Evolutionary conservation across 2,797 vertebrate genomes (phyloP), one percentile per base, ranked within the genome.

Genomic region (Thamnophis elegans): DNA sequence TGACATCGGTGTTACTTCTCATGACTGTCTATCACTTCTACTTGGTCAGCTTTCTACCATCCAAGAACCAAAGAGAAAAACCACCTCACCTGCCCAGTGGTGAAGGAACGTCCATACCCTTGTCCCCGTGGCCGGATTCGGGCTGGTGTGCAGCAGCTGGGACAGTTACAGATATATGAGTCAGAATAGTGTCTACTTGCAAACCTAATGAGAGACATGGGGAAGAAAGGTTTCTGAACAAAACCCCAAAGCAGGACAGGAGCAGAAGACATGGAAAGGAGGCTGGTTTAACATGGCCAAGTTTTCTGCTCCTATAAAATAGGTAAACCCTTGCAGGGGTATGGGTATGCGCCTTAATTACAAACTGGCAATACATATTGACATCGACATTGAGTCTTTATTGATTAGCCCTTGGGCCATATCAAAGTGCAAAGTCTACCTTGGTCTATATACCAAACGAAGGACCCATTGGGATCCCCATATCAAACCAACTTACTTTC

Each of bases 61-160:
- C 42, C 89, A 88, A 54, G 8, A 28, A 51, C 28, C 0, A 14
- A 59, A 60, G 42, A 85, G 62, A 28, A 53, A 93, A 93, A 82
- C 32, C 86, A 53, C 16, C 82, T 94, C 98, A 99, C 99, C 99
- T 99, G 99, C 94, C 99, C 98, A 13, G 98, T 99, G 98, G 99
- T 99, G 97, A 99, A 98, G 95, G 99, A 99, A 54, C 99, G 99
- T 89, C 98, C 99, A 91, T 99, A 99, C 97, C 98, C 98, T 92
- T 98, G 97, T 94, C 99, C 98, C 96, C 98, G 98, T 73, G 98
- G 96, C 92, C 99, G 98, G 96, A 98, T 98, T 98, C 99, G 99
- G n/a, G 99, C 98, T 91, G 98, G 97, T 20, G 98, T 98, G 96
- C 98, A 98, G 97, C 98, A 98, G 94, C 98, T 98, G 93, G 98